Evolutionary conservation across 2,113 vertebrate genomes (phyloP).

Genomic region (Camelus dromedarius): DNA sequence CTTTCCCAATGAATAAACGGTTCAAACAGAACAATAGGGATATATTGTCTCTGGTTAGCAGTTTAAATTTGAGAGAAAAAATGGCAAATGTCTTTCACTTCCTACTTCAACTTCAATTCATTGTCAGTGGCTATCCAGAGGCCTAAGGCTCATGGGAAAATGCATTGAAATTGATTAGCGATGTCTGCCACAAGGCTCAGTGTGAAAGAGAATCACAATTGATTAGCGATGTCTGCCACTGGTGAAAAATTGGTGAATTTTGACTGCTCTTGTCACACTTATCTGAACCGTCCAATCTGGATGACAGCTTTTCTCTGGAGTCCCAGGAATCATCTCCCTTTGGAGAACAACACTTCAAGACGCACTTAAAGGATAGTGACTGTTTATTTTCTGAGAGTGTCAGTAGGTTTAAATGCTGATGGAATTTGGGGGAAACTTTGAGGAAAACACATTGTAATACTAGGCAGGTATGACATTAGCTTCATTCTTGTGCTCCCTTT

Average conservation of each 20-base stretch:
- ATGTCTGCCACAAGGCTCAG: neutral
- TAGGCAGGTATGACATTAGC: neutral
- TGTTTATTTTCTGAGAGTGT: neutral
- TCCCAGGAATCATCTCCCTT: neutral
- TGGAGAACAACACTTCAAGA: neutral
- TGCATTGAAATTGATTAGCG: neutral
- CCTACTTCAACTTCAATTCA: neutral
- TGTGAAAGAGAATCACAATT: neutral
- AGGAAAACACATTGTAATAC: neutral
- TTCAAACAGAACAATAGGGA: neutral
- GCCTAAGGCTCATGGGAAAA: neutral
- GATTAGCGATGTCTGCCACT: slow-evolving; percentile 20
- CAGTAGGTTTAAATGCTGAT: neutral
- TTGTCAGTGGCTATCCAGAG: neutral
- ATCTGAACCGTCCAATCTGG: neutral
- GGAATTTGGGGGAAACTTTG: neutral
- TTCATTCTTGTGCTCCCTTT: neutral
- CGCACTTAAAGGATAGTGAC: neutral
- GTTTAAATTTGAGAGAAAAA: neutral
- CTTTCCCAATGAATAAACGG: neutral
- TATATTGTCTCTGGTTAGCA: neutral
- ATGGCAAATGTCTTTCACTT: neutral
- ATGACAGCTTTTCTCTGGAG: neutral
- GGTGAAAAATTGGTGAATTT: neutral
- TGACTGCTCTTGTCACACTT: neutral